Base-by-base conservation (phyloP, 2,113 vertebrate species). In the Casuarius casuarius region DNA sequence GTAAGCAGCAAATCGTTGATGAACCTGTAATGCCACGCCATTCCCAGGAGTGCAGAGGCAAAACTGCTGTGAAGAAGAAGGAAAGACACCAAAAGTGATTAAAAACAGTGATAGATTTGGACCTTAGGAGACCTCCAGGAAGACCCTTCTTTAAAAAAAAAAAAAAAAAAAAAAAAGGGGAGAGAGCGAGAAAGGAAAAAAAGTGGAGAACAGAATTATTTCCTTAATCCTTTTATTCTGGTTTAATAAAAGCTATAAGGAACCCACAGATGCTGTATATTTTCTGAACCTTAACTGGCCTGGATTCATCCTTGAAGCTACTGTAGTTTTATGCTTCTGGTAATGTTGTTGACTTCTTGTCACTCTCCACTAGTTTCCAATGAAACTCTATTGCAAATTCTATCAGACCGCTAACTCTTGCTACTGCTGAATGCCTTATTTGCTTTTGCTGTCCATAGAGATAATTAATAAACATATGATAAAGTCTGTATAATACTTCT, bases 1-100 rank as follows among this genome's bases (percentile, higher is more conserved):
- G 26, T 94, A 93, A 94, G 86, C 83, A 95, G 92, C 82, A 94
- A 95, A 94, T 94, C 95, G 95, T 94, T 95, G 84, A 95, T 96
- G 91, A 88, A 94, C 92, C 86, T 94, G 82, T 85, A 95, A 78
- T 74, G 62, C 70, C 94, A 80, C 62, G 84, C 38, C 80, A 92
- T 48, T 75, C 78, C 87, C 94, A 87, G 65, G 82, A 95, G 90
- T 46, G 35, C 65, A 81, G 65, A 62, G 76, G 78, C 89, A 85
- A 94, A 92, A 94, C 76, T 94, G 66, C 92, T 89, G 95, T 77
- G 89, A 93, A 94, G 86, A 92, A 91, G 83, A 75, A 90, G 74
- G 87, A 89, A 94, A 95, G 78, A 78, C 48, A 87, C 59, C 82
- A 84, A 58, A 92, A 94, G 76, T 90, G 84, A 83, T 94, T 91